phyloP scores from a whole-genome alignment of 1,140 invertebrate species.

The Globodera rostochiensis region DNA sequence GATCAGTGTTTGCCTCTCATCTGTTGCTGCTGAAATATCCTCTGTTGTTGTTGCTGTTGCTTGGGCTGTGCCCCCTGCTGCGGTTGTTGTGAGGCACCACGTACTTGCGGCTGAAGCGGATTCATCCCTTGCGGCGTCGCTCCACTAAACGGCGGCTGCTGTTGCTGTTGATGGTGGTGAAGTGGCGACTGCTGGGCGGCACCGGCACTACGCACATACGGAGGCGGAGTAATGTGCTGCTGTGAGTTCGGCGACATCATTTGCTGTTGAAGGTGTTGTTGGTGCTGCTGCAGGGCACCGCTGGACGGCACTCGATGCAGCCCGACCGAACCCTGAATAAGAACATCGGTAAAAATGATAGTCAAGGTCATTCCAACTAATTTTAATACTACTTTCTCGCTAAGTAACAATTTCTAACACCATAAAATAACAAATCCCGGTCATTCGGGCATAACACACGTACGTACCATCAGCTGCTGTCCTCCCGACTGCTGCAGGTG shows the following conservation, averaged over 20 bases:
- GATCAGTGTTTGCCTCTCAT: conserved; percentile 3
- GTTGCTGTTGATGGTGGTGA: conserved; percentile 19
- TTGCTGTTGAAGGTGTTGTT: conserved; percentile 15
- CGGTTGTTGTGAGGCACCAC: not conserved
- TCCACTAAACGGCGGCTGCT: not conserved
- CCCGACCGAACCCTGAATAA: conserved; percentile 8
- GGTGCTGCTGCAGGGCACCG: conserved; percentile 20
- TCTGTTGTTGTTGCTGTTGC: conserved; percentile 11
- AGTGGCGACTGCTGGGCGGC: conserved; percentile 14
- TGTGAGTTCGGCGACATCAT: conserved; percentile 40
- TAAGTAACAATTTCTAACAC: too few species aligned
- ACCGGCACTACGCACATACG: conserved; percentile 39
- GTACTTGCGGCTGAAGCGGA: conserved; percentile 36
- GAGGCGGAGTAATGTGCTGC: conserved; percentile 51
- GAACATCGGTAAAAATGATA: too few species aligned
- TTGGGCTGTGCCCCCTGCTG: not conserved
- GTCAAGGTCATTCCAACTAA: too few species aligned
- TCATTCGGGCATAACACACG: conserved; percentile 9
- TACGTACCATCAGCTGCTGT: conserved; percentile 10
- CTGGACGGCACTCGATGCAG: conserved; percentile 21
- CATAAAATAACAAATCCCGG: conserved; percentile 1
- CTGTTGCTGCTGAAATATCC: conserved; percentile 6
- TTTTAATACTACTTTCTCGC: too few species aligned
- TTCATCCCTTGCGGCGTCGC: not conserved
- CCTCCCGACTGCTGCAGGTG: conserved; percentile 31